These are phyloP conservation scores for Drosophila melanosoma DNA, from an alignment of 2,888 invertebrate species.

Conservation along the genomic window DNA sequence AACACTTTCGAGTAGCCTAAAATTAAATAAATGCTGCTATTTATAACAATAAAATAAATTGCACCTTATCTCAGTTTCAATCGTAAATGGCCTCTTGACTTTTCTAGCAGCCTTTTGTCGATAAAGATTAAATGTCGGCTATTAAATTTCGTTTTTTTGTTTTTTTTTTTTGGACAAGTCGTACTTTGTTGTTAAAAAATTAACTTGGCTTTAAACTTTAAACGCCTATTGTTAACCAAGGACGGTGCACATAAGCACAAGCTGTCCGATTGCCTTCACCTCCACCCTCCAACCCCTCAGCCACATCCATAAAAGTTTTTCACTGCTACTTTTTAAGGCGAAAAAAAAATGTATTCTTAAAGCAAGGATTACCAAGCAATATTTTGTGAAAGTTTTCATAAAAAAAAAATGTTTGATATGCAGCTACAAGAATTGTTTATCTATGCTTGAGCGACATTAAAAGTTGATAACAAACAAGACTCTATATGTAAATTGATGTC, in stretches of 20 bases:
- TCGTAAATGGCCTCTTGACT: constrained; percentile 38
- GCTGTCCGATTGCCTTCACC: constrained; percentile 13
- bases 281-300: background rate
- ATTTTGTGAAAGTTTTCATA: constrained; percentile 42
- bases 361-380: constrained; percentile 42
- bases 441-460: constrained; percentile 52
- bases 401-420: constrained; percentile 43
- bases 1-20: constrained; percentile 10
- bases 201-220: constrained; percentile 75
- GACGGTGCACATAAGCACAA: constrained; percentile 29
- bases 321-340: constrained; percentile 3
- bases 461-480: constrained; percentile 56
- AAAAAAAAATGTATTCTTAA: constrained; percentile 51
- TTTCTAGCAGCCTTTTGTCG: constrained; percentile 46
- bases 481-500: constrained; percentile 34
- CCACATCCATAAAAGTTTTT: constrained; percentile 64
- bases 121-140: constrained; percentile 76
- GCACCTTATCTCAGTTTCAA: constrained; percentile 40
- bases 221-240: constrained; percentile 76
- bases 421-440: constrained; percentile 36
- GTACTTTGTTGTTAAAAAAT: constrained; percentile 76
- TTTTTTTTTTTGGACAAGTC: constrained; percentile 62
- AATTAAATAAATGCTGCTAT: constrained; percentile 52
- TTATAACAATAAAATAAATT: constrained; percentile 68
- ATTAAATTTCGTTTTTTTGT: constrained; percentile 60